Percentiles rank a stretch among this genome's conserved stretches.
These are phyloP conservation scores for Bos javanicus DNA, from an alignment of 2,113 vertebrate species.

Conservation along the genomic window DNA sequence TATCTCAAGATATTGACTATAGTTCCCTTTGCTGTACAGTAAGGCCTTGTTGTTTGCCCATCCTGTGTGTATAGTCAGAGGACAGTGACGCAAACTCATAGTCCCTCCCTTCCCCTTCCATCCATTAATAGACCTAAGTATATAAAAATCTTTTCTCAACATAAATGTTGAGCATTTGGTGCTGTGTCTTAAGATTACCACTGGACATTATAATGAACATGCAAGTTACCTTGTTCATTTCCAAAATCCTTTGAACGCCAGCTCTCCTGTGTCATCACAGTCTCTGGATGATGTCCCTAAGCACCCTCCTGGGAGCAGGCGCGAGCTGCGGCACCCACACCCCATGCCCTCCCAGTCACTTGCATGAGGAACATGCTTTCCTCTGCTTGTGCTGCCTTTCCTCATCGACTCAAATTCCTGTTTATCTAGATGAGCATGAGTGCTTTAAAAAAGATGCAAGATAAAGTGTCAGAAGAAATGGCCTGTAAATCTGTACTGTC, in stretches of 20 bases:
- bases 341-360: neutral
- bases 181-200: neutral
- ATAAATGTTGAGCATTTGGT: neutral
- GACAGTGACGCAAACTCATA: neutral
- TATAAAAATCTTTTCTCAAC: neutral
- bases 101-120: neutral
- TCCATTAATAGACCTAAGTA: neutral
- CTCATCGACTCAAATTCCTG: neutral
- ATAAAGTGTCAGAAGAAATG: neutral
- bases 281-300: neutral
- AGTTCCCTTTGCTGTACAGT: neutral
- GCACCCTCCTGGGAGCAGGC: neutral
- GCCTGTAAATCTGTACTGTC: neutral
- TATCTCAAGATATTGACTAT: neutral
- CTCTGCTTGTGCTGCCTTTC: neutral
- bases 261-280: neutral
- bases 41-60: neutral
- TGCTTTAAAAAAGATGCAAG: neutral
- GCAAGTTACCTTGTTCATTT: neutral
- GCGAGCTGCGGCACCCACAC: accelerated
- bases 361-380: neutral
- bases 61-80: neutral
- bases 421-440: neutral
- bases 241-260: neutral
- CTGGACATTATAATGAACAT: neutral